These are phyloP conservation scores for Acronicta aceris DNA, from an alignment of 2,888 invertebrate species.

Conservation along the genomic window DNA sequence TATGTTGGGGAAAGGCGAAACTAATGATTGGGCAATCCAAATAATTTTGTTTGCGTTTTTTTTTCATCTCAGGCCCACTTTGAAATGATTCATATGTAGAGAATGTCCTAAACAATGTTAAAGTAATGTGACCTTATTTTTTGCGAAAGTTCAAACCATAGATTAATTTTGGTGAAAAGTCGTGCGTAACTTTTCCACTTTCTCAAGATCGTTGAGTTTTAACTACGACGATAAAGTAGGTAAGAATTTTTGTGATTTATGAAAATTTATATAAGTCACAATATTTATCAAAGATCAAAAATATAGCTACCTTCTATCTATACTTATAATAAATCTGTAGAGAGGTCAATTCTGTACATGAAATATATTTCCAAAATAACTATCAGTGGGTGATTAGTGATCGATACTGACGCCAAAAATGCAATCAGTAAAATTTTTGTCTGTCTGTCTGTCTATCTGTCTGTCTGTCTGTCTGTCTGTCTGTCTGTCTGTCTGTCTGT, in stretches of 20 bases:
- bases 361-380: too few relatives aligned
- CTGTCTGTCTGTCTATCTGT: too few relatives aligned
- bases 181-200: slow-evolving; percentile 21
- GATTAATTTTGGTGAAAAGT: slow-evolving; percentile 16
- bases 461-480: too few relatives aligned
- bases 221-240: neutral
- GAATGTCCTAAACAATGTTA: slow-evolving; percentile 51
- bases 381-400: too few relatives aligned
- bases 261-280: too few relatives aligned
- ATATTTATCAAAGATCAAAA: too few relatives aligned
- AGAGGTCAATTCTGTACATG: too few relatives aligned
- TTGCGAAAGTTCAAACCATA: slow-evolving; percentile 39
- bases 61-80: slow-evolving; percentile 36
- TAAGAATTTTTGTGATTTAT: neutral
- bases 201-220: slow-evolving; percentile 17
- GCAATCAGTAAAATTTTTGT: too few relatives aligned
- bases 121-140: slow-evolving; percentile 47
- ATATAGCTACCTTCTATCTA: too few relatives aligned
- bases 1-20: slow-evolving; percentile 21
- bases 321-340: too few relatives aligned
- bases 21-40: slow-evolving; percentile 26
- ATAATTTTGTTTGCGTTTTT: slow-evolving; percentile 11
- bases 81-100: slow-evolving; percentile 24
- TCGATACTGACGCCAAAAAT: too few relatives aligned
- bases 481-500: too few relatives aligned